Evolutionary conservation across 1,140 invertebrate species (phyloP), one percentile per base, ranked within the genome.

Genomic region (Drosophila littoralis): DNA sequence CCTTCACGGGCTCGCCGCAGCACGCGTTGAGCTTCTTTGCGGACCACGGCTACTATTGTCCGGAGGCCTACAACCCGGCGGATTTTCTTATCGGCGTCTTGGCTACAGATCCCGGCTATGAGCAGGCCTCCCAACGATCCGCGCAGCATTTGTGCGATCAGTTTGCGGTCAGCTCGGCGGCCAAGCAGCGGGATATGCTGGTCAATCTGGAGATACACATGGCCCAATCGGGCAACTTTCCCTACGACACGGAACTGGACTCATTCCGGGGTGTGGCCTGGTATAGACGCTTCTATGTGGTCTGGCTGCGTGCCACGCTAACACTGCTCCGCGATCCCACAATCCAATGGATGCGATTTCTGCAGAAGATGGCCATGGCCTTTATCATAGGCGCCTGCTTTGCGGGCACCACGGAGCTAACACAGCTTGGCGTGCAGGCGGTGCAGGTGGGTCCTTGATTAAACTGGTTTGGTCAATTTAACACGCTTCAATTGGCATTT

Each of bases 31-130:
- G 93, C 17, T 98, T 98, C 93, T 99, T 98, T 91, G 93, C 95
- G 77, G 95, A 94, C 95, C 96, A 93, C 35, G 97, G 97, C 6
- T 97, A 97, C 92, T 92, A 93, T 6, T 97, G 97, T 84, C 96
- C 96, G 0, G 92, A 93, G 7, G 97, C 96, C 61, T 98, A 96
- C 91, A 99, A 98, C 92, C 97, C 97, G 0, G 98, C 97, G 0
- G 98, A 99, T 91, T 98, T 97, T 93, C 96, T 97, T 76, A 97
- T 99, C 59, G 95, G 96, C 61, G 96, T 96, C 0, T 85, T 99
- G 59, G 97, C 98, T 5, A 94, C 96, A 1, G 95, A 95, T 45
- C 96, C 97, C 0, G 96, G 96, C 1, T 94, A 94, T 43, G 96
- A 97, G 89, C 93, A 94, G 4, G 94, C 93, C 1, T 94, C 94